Evolutionary conservation across 2,797 vertebrate species (phyloP).

Genomic region (Rhinella marina): DNA sequence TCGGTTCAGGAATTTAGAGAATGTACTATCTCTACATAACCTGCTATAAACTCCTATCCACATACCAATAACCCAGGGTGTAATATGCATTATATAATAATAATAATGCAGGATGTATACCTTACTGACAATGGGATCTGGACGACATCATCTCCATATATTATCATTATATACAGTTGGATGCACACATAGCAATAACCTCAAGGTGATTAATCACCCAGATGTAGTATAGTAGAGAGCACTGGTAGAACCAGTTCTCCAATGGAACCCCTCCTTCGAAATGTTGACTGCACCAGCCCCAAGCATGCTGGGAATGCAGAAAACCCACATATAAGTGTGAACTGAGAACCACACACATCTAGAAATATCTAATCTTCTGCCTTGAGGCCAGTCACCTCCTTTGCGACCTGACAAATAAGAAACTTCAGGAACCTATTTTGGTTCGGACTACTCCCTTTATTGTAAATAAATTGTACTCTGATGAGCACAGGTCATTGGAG

Average conservation of each 20-base stretch:
- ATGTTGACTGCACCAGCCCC: slow-evolving; percentile 22
- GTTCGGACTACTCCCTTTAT: background rate
- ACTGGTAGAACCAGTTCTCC: slow-evolving; percentile 44
- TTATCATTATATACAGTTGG: background rate
- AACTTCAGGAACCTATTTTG: background rate
- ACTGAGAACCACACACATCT: background rate
- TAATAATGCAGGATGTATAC: background rate
- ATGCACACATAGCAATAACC: background rate
- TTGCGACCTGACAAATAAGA: slow-evolving; percentile 6
- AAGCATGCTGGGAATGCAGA: slow-evolving; percentile 53
- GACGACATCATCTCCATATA: background rate
- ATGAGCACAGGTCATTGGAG: background rate
- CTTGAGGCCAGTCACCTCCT: background rate
- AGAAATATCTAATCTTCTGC: slow-evolving; percentile 4
- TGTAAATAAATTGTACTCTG: background rate
- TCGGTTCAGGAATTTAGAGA: background rate
- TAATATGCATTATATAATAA: background rate
- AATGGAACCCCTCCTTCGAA: background rate
- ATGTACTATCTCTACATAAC: background rate
- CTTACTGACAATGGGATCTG: background rate
- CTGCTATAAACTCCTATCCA: background rate
- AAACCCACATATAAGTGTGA: background rate
- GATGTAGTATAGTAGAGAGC: background rate
- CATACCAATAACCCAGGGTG: background rate
- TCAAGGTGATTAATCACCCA: background rate